Base-by-base conservation (phyloP, 1,140 invertebrate species). In the Zaprionus africanus region DNA sequence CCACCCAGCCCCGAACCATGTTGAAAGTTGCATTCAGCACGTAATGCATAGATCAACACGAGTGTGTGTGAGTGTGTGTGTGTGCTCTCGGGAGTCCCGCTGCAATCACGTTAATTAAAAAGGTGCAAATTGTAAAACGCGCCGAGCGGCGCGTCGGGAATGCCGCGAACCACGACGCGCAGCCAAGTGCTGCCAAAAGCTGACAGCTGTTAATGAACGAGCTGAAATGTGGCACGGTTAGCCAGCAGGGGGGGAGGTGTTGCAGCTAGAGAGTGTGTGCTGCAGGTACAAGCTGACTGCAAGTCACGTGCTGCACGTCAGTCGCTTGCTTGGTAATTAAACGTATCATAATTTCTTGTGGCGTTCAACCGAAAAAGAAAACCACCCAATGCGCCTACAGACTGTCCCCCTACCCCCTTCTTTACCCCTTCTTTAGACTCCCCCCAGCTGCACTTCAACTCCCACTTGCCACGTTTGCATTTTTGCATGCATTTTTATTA, bases 101-200 rank as follows among this genome's bases (percentile, higher is more conserved):
- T 90, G 90, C 90, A 92, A 92, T 92, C 91, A 88, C 91, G 90
- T 92, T 92, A 92, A 92, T 92, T 92, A 92, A 92, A 92, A 92
- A 92, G 91, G 91, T 92, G 90, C 90, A 92, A 92, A 92, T 91
- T 92, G 91, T 92, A 90, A 92, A 91, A 87, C 53, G 85, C 73
- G 79, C 65, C 65, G 57, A 43, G 71, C 49, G 49, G 56, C 73
- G 79, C 74, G 76, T 80, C 69, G 78, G 80, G 81, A 78, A 81
- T 75, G 84, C 84, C 69, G 38, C 69, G 68, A 77, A 56, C 43
- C 62, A 57, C 68, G 68, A 46, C 57, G 56, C 75, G 34, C 46
- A 75, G 76, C 58, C 69, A 82, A 81, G 81, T 75, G 76, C 80
- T 88, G 80, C 76, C 90, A 91, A 85, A 83, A 82, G 90, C 82